phyloP scores from a whole-genome alignment of 2,797 vertebrate species.

The Vireo griseus region DNA sequence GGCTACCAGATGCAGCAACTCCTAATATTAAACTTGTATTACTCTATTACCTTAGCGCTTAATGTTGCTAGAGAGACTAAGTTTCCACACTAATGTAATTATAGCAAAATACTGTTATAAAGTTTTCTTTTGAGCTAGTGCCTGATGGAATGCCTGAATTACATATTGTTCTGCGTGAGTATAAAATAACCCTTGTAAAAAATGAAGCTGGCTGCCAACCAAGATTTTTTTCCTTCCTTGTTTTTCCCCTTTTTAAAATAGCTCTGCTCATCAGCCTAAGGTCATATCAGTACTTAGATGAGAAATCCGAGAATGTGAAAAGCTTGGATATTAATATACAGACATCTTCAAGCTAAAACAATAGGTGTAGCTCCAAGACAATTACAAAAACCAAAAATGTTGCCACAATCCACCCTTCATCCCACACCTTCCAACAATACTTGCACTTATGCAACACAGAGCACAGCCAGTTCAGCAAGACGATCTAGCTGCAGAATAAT shows the following conservation, averaged over 20 bases:
- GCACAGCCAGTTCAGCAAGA: background rate
- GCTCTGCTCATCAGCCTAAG: background rate
- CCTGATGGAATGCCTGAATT: constrained; percentile 22
- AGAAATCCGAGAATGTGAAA: background rate
- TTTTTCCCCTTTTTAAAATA: background rate
- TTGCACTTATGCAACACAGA: background rate
- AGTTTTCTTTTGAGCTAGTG: constrained; percentile 30
- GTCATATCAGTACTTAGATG: background rate
- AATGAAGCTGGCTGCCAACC: background rate
- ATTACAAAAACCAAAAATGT: background rate
- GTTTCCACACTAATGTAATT: background rate
- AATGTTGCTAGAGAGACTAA: background rate
- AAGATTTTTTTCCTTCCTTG: background rate
- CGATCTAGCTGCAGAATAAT: background rate
- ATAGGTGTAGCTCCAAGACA: background rate
- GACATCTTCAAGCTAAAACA: background rate
- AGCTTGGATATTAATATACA: background rate
- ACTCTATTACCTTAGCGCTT: background rate
- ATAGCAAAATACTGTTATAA: background rate
- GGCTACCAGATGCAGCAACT: background rate
- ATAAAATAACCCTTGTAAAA: constrained; percentile 40
- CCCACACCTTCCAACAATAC: background rate
- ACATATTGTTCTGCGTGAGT: constrained; percentile 12
- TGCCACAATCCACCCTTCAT: background rate
- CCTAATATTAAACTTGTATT: background rate